Conservation (phyloP, 2,888 invertebrate species). For the Nomada ruficornis region DNA sequence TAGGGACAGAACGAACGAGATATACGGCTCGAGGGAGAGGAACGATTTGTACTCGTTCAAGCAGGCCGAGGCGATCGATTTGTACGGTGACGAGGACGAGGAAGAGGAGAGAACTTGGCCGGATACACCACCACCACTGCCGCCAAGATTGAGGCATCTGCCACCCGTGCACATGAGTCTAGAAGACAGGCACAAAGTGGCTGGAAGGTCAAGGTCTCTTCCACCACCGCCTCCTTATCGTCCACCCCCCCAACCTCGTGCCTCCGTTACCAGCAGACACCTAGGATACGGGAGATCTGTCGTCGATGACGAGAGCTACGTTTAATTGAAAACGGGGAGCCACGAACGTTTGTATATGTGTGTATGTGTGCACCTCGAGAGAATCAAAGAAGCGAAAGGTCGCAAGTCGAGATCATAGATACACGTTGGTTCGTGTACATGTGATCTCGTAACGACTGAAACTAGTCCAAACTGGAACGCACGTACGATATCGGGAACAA, state of each 20-base stretch:
- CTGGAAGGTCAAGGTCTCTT: conserved; percentile 81
- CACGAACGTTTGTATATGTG: background rate
- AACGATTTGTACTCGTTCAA: conserved; percentile 80
- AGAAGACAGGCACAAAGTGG: conserved; percentile 85
- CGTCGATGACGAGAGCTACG: conserved; percentile 83
- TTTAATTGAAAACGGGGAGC: conserved; percentile 71
- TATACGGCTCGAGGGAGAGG: conserved; percentile 77
- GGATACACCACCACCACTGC: conserved; percentile 87
- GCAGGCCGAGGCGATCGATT: conserved; percentile 79
- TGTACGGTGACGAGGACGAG: conserved; percentile 84
- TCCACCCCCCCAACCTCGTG: conserved; percentile 82
- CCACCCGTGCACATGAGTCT: conserved; percentile 88
- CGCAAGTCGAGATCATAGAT: conserved; percentile 27
- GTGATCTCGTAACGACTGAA: conserved; percentile 69
- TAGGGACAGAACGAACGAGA: conserved; percentile 76
- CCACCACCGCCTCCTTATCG: conserved; percentile 83
- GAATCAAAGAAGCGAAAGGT: conserved; percentile 50
- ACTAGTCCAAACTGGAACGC: conserved; percentile 77
- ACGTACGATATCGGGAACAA: conserved; percentile 46
- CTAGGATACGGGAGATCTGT: conserved; percentile 81
- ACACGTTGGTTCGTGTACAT: conserved; percentile 35
- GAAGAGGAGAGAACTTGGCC: conserved; percentile 80
- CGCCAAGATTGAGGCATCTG: conserved; percentile 87
- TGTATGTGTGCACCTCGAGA: conserved; percentile 22
- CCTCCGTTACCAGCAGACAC: conserved; percentile 80